Percentiles rank a stretch among this genome's conserved stretches.
phyloP scores from a whole-genome alignment of 2,113 vertebrate species.

The Marcusenius ussheri region DNA sequence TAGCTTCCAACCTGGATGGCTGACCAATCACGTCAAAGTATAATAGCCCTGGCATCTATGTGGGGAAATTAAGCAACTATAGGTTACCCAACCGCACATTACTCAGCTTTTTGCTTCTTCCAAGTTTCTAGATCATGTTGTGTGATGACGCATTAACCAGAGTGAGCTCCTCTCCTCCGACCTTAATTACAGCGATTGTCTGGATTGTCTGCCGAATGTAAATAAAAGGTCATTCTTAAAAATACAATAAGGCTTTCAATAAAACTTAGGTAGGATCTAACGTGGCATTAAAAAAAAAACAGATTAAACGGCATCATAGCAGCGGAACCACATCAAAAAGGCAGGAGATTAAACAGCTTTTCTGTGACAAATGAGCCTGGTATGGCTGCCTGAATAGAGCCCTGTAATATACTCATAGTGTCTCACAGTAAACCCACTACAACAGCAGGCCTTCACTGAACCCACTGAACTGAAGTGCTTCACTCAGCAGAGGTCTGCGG shows the following conservation, averaged over 20 bases:
- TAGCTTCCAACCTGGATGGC: background rate
- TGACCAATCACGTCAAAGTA: background rate
- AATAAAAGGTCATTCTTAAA: background rate
- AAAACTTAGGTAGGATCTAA: background rate
- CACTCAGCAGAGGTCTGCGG: background rate
- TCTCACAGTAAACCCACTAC: slow-evolving; percentile 1
- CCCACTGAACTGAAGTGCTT: background rate
- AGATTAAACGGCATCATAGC: background rate
- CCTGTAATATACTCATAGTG: background rate
- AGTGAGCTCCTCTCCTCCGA: background rate
- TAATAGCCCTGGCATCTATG: background rate
- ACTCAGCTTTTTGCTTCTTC: background rate
- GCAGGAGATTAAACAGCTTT: background rate
- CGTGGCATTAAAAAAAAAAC: background rate
- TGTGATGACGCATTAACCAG: background rate
- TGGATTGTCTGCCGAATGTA: background rate
- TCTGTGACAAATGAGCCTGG: background rate
- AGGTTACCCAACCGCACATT: background rate
- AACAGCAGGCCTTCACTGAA: background rate
- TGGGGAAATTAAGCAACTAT: background rate
- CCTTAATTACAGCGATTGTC: background rate
- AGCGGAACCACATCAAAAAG: background rate
- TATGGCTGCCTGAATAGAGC: background rate
- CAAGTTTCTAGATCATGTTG: background rate
- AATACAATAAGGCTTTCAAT: background rate